Evolutionary conservation across 2,888 invertebrate species (phyloP), one percentile per base, ranked within the genome.

Genomic region (Uloborus plumipes): DNA sequence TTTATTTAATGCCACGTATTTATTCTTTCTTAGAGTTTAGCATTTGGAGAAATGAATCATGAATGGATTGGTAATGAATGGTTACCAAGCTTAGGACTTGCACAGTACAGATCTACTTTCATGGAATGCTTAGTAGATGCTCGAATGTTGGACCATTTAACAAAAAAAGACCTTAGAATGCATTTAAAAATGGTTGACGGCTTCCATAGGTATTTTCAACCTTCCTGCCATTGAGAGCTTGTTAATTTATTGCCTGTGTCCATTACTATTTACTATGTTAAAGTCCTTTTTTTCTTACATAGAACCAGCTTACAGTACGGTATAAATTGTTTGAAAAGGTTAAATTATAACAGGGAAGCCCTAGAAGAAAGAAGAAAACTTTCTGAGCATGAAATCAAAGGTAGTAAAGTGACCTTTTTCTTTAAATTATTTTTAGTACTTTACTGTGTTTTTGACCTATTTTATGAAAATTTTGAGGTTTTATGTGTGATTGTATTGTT

Each of bases 61-160:
- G 99, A 99, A 91, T 99, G 99, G 99, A 97, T 99, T 88, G 99
- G 98, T 85, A 99, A 99, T 90, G 94, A 95, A 87, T 99, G 99
- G 99, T 92, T 99, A 87, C 97, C 97, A n/a, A 94, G 95, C 58
- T 91, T 99, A 86, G 99, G 98, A 71, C 91, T 99, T 89, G 97
- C 98, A 49, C 98, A 99, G 89, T 99, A 99, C 90, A 93, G 99
- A 87, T 96, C 97, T 86, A 98, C 98, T 85, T 99, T 99, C 90
- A 99, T 99, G 99, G 99, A 99, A 91, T 99, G 99, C 90, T 92
- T 99, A 88, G 98, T 99, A 75, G 99, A 99, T 91, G 99, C 99
- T 72, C 91, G 99, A 86, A 99, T 99, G 99, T 90, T 99, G 87
- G 99, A 99, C 90, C 99, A 99, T 91, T 93, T 99, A 87, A 98